Evolutionary conservation across 2,797 vertebrate species (phyloP).

Genomic region (Urophycis tenuis): DNA sequence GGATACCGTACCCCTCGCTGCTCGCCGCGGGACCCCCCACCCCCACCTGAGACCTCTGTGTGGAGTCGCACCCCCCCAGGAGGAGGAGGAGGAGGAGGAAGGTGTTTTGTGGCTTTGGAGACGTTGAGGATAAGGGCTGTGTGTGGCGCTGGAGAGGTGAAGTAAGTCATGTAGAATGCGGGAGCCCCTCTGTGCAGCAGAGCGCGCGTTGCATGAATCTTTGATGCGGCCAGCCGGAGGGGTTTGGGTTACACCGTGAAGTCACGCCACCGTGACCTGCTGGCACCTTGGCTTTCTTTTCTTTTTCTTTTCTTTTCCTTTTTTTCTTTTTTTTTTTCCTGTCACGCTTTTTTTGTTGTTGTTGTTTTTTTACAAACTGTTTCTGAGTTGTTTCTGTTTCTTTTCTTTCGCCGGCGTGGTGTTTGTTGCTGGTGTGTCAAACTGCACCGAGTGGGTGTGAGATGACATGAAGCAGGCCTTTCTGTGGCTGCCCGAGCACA

Average conservation of each 20-base stretch:
- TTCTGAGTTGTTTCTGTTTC: neutral
- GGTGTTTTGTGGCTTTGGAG: neutral
- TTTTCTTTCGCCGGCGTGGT: conserved; percentile 13
- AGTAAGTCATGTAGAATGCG: conserved; percentile 48
- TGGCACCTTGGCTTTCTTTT: conserved; percentile 34
- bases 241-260: conserved; percentile 57
- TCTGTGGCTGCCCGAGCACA: conserved; percentile 51
- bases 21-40: neutral
- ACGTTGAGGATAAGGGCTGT: neutral
- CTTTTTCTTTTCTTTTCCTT: conserved; percentile 24
- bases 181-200: conserved; percentile 51
- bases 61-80: neutral
- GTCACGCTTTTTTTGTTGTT: too few species aligned
- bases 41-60: neutral
- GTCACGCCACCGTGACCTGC: conserved; percentile 32
- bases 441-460: conserved; percentile 55
- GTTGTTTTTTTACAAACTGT: neutral
- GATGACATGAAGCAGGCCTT: conserved; percentile 56
- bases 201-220: conserved; percentile 55
- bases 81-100: too few species aligned
- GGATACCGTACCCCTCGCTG: neutral
- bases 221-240: conserved; percentile 43
- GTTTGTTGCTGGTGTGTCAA: conserved; percentile 48
- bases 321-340: conserved; percentile 34
- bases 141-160: conserved; percentile 29